Base-by-base conservation (phyloP, 2,797 vertebrate species). In the Typhlichthys subterraneus region DNA sequence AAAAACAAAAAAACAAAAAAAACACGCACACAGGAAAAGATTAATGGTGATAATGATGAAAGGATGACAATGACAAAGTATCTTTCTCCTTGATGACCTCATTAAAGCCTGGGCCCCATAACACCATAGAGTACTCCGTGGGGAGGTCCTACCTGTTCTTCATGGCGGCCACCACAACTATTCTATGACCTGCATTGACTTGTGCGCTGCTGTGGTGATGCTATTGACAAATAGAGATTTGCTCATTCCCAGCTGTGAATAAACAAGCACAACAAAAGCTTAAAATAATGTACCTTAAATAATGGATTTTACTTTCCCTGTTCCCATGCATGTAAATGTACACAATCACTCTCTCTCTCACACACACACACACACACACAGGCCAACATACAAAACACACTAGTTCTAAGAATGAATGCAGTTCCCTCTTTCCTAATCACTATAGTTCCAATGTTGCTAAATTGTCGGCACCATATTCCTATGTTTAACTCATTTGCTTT, bases 161-260 rank as follows among this genome's bases (percentile, higher is more conserved):
- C 0, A 8, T 7, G 9, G 46, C 8, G 54, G 53, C 31, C 1
- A 0, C 57, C 49, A 11, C 10, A 1, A 31, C 88, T 61, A 88
- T 1, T 87, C 72, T 1, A 81, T 61, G 2, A 75, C 57, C 55
- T 85, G 81, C 10, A 33, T 2, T 0, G 52, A 45, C 54, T 52
- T 77, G 54, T 78, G 54, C 1, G 31, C 75, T 0, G 55, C 3
- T 10, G 63, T 76, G 67, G 88, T 90, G 52, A 11, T 58, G 0
- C 69, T n/a, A 51, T 92, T 93, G 53, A 92, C 52, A 69, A 93
- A 93, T 12, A 50, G 0, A 0, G 49, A 38, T 73, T 92, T 93
- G 29, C 1, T 0, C 17, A 90, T 3, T 1, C 85, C 81, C 61
- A 89, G 13, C 93, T 94, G 89, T 63, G 58, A 59, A 75, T 23